These are phyloP conservation scores for Rhineura floridana DNA, from an alignment of 2,113 vertebrate genomes.

Conservation along the genomic window DNA sequence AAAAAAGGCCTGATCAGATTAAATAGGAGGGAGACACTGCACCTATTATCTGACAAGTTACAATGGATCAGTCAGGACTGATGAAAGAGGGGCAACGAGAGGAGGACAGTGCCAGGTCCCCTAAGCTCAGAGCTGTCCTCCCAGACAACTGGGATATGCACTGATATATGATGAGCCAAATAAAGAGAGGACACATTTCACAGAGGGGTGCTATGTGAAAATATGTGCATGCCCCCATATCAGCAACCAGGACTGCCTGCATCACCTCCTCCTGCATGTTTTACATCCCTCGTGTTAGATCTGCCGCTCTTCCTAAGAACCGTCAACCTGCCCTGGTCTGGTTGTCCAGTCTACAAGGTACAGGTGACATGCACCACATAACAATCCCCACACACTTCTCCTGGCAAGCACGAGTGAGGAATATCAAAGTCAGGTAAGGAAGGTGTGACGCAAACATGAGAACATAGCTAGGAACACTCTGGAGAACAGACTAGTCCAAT, in stretches of 20 bases:
- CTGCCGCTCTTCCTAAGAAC: neutral
- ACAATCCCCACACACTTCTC: neutral
- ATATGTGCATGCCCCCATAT: too few species aligned
- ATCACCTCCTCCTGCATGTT: too few species aligned
- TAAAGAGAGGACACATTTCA: neutral
- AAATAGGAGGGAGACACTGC: neutral
- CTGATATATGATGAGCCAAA: neutral
- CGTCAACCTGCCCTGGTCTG: neutral
- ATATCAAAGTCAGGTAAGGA: neutral
- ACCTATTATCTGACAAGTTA: neutral
- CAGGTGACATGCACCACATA: neutral
- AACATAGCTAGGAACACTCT: neutral
- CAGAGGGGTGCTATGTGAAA: neutral
- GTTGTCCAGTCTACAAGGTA: neutral
- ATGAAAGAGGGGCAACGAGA: neutral
- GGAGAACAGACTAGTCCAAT: too few species aligned
- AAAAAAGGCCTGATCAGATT: neutral
- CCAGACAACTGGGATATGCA: neutral
- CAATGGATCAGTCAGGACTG: constrained; percentile 27
- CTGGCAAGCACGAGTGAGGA: too few species aligned
- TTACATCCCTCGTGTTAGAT: neutral
- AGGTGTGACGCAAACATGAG: neutral
- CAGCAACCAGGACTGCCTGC: neutral
- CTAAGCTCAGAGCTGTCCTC: neutral
- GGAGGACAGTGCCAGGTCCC: constrained; percentile 21